phyloP scores from a whole-genome alignment of 2,888 invertebrate genomes.

The Habroteleia sp. region DNA sequence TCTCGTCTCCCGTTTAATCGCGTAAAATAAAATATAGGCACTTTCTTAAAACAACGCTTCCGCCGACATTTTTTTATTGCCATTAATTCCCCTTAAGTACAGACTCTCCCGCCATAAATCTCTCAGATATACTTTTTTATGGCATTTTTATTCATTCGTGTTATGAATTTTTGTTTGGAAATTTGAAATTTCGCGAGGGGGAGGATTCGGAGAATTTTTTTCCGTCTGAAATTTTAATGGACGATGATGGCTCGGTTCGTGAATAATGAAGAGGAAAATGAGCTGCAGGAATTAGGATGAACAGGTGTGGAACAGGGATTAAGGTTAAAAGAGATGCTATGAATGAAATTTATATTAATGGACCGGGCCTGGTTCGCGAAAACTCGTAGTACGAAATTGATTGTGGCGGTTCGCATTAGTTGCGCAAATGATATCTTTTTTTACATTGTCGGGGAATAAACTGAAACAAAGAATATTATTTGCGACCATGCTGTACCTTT shows the following conservation, averaged over 20 bases:
- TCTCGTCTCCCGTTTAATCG: too few species aligned
- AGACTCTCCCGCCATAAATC: too few species aligned
- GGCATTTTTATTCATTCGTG: too few species aligned
- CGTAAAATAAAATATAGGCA: too few species aligned
- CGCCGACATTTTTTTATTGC: too few species aligned
- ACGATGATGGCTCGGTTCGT: slow-evolving; percentile 30
- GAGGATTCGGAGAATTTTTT: too few species aligned
- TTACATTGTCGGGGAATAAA: slow-evolving; percentile 5
- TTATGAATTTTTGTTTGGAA: too few species aligned
- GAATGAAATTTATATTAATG: slow-evolving; percentile 57
- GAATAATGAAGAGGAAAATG: slow-evolving; percentile 49
- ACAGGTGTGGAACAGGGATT: slow-evolving; percentile 43
- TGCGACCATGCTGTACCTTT: slow-evolving; percentile 11
- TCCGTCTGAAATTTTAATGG: slow-evolving; percentile 16
- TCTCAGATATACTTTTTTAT: too few species aligned
- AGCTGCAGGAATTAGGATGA: slow-evolving; percentile 44
- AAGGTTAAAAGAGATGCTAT: slow-evolving; percentile 44
- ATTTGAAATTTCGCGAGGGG: too few species aligned
- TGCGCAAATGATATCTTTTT: slow-evolving; percentile 21
- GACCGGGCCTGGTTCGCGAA: slow-evolving; percentile 20
- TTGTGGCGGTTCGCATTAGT: slow-evolving; percentile 27
- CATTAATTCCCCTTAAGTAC: too few species aligned
- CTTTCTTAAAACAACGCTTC: too few species aligned
- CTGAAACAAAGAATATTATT: not conserved
- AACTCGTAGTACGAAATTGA: slow-evolving; percentile 23